Percentiles rank a stretch among this genome's conserved stretches.
phyloP scores from a whole-genome alignment of 2,797 vertebrate species.

The Mastacembelus armatus region DNA sequence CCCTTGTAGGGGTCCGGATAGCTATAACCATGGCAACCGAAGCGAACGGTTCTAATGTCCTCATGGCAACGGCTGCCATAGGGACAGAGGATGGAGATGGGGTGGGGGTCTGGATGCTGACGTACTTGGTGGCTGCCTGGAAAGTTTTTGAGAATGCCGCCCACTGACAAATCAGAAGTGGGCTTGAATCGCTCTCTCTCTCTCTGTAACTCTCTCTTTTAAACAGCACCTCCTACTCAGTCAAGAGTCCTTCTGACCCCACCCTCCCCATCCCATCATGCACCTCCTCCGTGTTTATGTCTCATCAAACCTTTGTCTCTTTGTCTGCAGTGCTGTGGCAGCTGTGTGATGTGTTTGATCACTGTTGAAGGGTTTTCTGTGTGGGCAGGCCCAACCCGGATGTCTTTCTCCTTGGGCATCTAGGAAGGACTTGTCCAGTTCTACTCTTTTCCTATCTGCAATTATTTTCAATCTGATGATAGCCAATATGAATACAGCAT shows the following conservation, averaged over 20 bases:
- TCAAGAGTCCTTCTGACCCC: conserved; percentile 62
- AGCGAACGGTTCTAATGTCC: conserved; percentile 60
- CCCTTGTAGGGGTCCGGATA: conserved; percentile 45
- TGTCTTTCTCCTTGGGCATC: conserved; percentile 50
- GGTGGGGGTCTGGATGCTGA: conserved; percentile 58
- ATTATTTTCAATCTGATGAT: background rate
- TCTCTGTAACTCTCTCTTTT: conserved; percentile 59
- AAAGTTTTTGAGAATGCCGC: conserved; percentile 74
- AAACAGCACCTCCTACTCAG: conserved; percentile 73
- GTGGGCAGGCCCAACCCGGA: conserved; percentile 63
- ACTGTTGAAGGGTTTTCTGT: conserved; percentile 45
- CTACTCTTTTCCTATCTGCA: conserved; percentile 31
- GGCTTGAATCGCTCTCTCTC: conserved; percentile 57
- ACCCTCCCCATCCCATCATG: conserved; percentile 54
- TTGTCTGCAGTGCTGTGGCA: conserved; percentile 58
- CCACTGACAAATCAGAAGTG: conserved; percentile 71
- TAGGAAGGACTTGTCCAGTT: conserved; percentile 36
- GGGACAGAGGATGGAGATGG: conserved; percentile 59
- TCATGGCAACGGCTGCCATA: conserved; percentile 75
- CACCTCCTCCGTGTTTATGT: conserved; percentile 75
- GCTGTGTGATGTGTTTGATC: conserved; percentile 68
- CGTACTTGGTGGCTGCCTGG: conserved; percentile 60
- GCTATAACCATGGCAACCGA: conserved; percentile 69
- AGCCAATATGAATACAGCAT: background rate
- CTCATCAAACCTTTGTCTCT: conserved; percentile 74